These are phyloP conservation scores for Drosophila prosaltans DNA, from an alignment of 1,140 invertebrate species.

Conservation along the genomic window DNA sequence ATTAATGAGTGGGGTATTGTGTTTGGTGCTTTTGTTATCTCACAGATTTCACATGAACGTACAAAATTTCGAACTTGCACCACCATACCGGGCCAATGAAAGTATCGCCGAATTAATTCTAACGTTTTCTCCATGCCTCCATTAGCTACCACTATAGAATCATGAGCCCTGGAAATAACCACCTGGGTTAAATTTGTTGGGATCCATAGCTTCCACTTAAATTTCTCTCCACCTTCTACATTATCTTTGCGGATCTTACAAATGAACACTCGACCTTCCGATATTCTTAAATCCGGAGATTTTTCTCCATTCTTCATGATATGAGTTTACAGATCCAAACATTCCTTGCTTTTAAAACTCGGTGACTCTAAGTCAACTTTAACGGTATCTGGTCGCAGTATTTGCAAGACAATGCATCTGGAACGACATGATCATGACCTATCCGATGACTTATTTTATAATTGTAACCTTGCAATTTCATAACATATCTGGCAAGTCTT, in stretches of 20 bases:
- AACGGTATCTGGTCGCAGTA: constrained; percentile 13
- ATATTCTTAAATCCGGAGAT: neutral
- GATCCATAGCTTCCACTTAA: too few relatives aligned
- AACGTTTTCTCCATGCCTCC: neutral
- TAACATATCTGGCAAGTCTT: constrained; percentile 8
- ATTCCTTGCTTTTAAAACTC: neutral
- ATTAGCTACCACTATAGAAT: neutral
- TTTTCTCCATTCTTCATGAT: neutral
- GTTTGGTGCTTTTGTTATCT: too few relatives aligned
- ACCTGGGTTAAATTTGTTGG: neutral
- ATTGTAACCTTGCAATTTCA: constrained; percentile 13
- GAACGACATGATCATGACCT: too few relatives aligned
- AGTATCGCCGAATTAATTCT: neutral
- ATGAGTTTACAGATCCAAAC: neutral
- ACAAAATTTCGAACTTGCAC: too few relatives aligned
- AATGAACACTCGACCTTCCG: neutral
- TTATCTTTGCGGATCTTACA: neutral
- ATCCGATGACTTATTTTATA: neutral
- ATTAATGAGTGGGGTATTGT: neutral
- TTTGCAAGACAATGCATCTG: neutral
- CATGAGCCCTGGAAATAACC: neutral
- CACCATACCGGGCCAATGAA: too few relatives aligned
- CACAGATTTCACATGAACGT: too few relatives aligned
- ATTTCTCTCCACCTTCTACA: too few relatives aligned
- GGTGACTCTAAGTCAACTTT: neutral